These are phyloP conservation scores for Cephus runcator DNA, from an alignment of 2,888 invertebrate genomes.

Conservation along the genomic window DNA sequence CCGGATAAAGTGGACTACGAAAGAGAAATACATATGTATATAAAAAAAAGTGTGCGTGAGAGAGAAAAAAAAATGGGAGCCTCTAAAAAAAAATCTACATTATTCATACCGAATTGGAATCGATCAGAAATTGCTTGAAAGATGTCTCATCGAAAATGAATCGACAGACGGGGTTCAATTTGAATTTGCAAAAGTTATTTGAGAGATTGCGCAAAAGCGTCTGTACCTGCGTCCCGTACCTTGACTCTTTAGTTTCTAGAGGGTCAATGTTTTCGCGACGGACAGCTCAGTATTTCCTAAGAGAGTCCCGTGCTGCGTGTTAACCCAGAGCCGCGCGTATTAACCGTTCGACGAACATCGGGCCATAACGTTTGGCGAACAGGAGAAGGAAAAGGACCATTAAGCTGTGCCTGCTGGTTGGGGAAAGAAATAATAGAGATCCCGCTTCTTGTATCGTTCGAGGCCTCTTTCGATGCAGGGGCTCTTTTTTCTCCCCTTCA, in stretches of 20 bases:
- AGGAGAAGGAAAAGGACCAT: neutral
- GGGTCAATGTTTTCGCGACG: slow-evolving; percentile 53
- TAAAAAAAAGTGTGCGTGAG: neutral
- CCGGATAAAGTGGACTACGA: neutral
- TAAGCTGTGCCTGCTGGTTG: neutral
- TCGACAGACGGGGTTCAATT: neutral
- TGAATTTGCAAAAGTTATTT: neutral
- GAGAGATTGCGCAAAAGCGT: neutral
- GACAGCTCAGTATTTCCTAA: slow-evolving; percentile 13
- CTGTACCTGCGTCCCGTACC: neutral
- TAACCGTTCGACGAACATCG: slow-evolving; percentile 45
- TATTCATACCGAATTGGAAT: neutral
- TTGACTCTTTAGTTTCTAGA: neutral
- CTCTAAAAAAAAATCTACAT: neutral
- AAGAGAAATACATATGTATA: neutral
- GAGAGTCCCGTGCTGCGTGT: neutral
- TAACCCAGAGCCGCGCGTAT: slow-evolving; percentile 27
- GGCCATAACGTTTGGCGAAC: slow-evolving; percentile 13
- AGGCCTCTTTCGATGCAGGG: neutral
- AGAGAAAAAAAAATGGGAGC: neutral
- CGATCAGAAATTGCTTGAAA: neutral
- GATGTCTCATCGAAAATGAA: neutral
- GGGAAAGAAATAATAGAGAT: neutral
- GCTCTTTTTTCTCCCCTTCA: neutral
- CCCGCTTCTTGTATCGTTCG: neutral